Conservation (phyloP, 2,113 vertebrate species). For the Oreotrochilus melanogaster region DNA sequence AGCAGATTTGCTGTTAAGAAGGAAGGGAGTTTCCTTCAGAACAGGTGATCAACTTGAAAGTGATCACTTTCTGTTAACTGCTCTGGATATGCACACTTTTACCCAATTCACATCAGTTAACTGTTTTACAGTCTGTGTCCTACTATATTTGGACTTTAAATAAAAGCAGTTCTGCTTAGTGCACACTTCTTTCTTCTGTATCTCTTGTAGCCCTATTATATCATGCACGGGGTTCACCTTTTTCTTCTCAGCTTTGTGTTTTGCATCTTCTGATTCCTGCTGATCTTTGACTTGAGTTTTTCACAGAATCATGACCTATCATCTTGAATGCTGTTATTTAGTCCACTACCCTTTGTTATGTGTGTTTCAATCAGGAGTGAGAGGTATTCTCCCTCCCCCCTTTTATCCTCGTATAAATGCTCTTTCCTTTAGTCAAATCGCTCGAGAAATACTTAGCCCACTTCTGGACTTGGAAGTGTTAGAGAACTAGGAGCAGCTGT, state of each 20-base stretch:
- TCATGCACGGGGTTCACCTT: neutral
- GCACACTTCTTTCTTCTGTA: neutral
- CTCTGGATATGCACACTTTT: neutral
- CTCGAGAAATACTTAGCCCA: neutral
- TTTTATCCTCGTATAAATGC: neutral
- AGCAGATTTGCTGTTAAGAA: neutral
- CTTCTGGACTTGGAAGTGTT: neutral
- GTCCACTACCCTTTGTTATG: neutral
- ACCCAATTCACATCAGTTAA: neutral
- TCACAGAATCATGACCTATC: neutral
- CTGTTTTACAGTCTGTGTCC: neutral
- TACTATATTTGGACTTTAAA: neutral
- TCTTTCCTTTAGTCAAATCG: neutral
- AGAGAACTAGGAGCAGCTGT: neutral
- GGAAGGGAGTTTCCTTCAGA: neutral
- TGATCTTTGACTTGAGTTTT: neutral
- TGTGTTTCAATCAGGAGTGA: neutral
- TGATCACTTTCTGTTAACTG: neutral
- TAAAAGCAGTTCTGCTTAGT: neutral
- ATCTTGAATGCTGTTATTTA: neutral
- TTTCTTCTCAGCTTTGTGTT: neutral
- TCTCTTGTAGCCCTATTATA: neutral
- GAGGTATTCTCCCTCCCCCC: neutral
- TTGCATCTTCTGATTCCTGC: neutral
- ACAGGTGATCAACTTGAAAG: neutral